Evolutionary conservation across 2,113 vertebrate genomes (phyloP).

Genomic region (Pedetes capensis): DNA sequence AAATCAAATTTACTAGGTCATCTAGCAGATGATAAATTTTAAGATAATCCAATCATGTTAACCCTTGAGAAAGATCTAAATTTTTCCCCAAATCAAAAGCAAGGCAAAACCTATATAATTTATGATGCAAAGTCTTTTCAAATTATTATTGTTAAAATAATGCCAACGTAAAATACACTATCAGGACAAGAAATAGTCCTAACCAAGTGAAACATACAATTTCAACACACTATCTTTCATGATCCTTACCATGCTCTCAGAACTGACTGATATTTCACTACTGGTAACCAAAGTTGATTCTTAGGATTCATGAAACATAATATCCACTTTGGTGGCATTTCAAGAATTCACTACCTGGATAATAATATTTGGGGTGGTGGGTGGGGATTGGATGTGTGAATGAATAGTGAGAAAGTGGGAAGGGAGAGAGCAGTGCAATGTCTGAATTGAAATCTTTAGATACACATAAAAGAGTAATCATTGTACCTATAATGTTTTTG

Average conservation of each 20-base stretch:
- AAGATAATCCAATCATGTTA: not conserved
- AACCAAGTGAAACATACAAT: constrained; percentile 58
- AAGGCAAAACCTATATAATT: constrained; percentile 12
- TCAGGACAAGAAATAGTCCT: constrained; percentile 11
- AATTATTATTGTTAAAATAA: constrained; percentile 44
- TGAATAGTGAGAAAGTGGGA: constrained; percentile 20
- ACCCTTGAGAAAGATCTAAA: not conserved
- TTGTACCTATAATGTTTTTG: too few species aligned
- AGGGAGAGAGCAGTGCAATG: not conserved
- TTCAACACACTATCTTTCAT: constrained; percentile 66
- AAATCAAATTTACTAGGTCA: not conserved
- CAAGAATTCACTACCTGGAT: constrained; percentile 67
- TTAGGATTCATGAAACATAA: constrained; percentile 73
- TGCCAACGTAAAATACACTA: not conserved
- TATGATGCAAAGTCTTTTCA: constrained; percentile 2
- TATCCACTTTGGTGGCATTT: constrained; percentile 66
- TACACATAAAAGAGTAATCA: not conserved
- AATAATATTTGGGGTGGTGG: constrained; percentile 21
- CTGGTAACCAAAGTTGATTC: constrained; percentile 66
- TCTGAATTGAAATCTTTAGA: constrained; percentile 46
- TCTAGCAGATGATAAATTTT: not conserved
- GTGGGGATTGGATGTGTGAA: not conserved
- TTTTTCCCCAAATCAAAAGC: constrained; percentile 44
- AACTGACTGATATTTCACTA: constrained; percentile 69
- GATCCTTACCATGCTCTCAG: constrained; percentile 53